Evolutionary conservation across 2,888 invertebrate species (phyloP).

Genomic region (Diarsia dahlii): DNA sequence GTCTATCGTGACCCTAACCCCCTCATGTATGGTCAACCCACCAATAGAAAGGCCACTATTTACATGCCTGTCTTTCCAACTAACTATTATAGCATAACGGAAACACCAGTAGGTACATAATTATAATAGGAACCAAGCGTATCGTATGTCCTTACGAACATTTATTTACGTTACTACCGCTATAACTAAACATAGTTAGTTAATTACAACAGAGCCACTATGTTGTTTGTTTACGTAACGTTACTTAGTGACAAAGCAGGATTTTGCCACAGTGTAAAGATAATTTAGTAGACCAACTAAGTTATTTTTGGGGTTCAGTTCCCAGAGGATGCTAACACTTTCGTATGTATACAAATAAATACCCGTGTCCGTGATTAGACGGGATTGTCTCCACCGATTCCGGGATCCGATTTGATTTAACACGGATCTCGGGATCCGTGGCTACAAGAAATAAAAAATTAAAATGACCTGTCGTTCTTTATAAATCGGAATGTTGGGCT

Average conservation of each 20-base stretch:
- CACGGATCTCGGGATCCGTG: too few species aligned
- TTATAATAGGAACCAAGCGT: background rate
- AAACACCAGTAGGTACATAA: background rate
- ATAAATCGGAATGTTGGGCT: too few species aligned
- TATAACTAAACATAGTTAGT: background rate
- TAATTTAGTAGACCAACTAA: background rate
- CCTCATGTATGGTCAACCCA: background rate
- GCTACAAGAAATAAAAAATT: too few species aligned
- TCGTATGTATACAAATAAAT: too few species aligned
- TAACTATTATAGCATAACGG: background rate
- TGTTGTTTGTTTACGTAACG: slow-evolving; percentile 38
- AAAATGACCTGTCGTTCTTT: too few species aligned
- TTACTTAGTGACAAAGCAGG: slow-evolving; percentile 43
- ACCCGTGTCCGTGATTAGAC: too few species aligned
- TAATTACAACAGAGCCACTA: slow-evolving; percentile 15
- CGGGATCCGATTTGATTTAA: too few species aligned
- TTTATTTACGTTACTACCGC: slow-evolving; percentile 13
- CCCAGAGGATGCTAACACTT: too few species aligned
- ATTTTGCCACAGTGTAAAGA: slow-evolving; percentile 7
- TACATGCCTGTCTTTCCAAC: background rate
- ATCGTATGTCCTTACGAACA: background rate
- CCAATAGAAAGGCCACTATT: background rate
- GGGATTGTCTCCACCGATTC: too few species aligned
- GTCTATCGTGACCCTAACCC: background rate
- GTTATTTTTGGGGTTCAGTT: too few species aligned